Conservation (phyloP, 2,797 vertebrate genomes). For the Micrastur ruficollis region DNA sequence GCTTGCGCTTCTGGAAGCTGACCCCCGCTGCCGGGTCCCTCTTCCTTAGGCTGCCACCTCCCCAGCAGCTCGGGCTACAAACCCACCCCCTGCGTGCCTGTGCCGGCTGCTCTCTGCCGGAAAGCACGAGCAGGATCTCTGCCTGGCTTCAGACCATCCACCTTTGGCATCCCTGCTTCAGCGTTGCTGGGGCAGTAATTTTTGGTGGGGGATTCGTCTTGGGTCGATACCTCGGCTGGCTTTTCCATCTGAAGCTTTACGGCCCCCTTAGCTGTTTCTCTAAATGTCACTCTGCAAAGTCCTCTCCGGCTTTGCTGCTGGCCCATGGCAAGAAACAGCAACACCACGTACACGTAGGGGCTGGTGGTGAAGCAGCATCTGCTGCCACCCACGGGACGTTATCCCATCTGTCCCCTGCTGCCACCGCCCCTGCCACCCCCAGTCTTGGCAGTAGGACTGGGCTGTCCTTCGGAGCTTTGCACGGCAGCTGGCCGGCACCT, state of each 20-base stretch:
- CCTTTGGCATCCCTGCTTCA: not conserved
- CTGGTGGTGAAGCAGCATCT: not conserved
- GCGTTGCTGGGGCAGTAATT: not conserved
- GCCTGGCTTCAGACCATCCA: not conserved
- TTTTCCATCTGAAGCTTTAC: not conserved
- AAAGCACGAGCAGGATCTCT: not conserved
- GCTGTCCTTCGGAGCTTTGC: not conserved
- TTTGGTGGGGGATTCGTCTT: not conserved
- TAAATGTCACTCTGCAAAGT: not conserved
- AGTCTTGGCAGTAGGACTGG: not conserved
- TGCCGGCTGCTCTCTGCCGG: not conserved
- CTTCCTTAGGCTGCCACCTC: not conserved
- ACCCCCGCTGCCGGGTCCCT: not conserved
- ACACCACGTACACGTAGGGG: accelerated
- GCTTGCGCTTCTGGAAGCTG: not conserved
- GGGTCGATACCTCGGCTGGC: not conserved
- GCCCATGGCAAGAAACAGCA: not conserved
- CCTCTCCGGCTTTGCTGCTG: not conserved
- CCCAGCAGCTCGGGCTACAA: not conserved
- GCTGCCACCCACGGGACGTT: too few species aligned
- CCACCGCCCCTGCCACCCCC: too few species aligned
- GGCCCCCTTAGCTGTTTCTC: not conserved
- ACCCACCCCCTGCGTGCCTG: not conserved
- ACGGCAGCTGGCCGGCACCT: not conserved
- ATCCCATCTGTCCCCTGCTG: not conserved